These are phyloP conservation scores for Eledona agricola DNA, from an alignment of 2,888 invertebrate genomes.

Conservation along the genomic window DNA sequence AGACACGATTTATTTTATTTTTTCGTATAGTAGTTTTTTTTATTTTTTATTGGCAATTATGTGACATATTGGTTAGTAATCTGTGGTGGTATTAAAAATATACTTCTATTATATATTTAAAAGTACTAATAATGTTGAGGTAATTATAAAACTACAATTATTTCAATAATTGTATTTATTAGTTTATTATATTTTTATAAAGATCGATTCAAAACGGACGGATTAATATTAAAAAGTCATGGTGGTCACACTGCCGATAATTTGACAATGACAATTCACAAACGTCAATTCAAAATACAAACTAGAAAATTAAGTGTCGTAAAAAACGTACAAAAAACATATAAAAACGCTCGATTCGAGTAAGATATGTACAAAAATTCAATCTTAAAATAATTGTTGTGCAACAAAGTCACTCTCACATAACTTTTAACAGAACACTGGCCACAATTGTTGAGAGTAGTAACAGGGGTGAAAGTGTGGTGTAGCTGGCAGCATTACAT, in stretches of 20 bases:
- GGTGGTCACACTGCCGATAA: background rate
- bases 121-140: no score
- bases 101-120: no score
- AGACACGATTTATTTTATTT: no score
- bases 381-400: constrained; percentile 6
- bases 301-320: background rate
- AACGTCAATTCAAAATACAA: background rate
- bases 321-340: constrained; percentile 1
- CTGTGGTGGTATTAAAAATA: no score
- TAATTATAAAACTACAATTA: no score
- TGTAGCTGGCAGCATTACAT: constrained; percentile 73
- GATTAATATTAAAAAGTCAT: constrained; percentile 15
- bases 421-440: constrained; percentile 10
- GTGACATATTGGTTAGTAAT: no score
- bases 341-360: background rate
- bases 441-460: constrained; percentile 27
- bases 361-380: constrained; percentile 5
- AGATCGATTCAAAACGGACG: constrained; percentile 12
- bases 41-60: no score
- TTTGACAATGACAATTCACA: constrained; percentile 1
- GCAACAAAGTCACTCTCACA: constrained; percentile 1
- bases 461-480: constrained; percentile 20
- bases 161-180: no score
- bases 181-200: constrained; percentile 9
- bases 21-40: no score